Evolutionary conservation across 2,888 invertebrate species (phyloP), one percentile per base, ranked within the genome.

Genomic region (Drosophila gaucha): DNA sequence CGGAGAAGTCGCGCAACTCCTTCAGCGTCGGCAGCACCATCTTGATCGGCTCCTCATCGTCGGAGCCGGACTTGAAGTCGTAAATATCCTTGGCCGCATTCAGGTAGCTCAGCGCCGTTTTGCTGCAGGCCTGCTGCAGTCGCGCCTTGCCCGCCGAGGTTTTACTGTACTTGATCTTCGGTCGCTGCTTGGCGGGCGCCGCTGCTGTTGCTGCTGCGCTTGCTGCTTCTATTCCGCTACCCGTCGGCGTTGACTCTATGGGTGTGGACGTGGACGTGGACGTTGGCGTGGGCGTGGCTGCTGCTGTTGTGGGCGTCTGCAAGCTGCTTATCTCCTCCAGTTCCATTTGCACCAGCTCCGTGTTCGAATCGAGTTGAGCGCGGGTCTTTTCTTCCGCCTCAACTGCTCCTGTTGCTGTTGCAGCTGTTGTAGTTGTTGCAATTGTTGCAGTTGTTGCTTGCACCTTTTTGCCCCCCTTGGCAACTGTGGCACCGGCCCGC

Each of bases 41-140:
- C 75, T 91, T 91, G 12, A 91, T 91, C 5, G 91, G 91, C 16
- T 91, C 91, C 44, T 91, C 91, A 57, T 91, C 91, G 50, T 91
- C 91, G 0, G 92, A 91, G 0, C 92, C 92, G 0, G 91, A 91
- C 54, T 91, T 91, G 36, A 91, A 91, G 54, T 92, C 91, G 14
- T 91, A 91, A 5, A 91, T 80, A 57, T 91, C 91, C 67, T 90
- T 88, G 50, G 77, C 66, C 3, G 70, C 73, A 33, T 54, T 62
- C 43, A 59, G 43, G 10, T 44, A 31, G 28, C 33, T 60, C 6
- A 63, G 47, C 18, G 70, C 28, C 2, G 56, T 49, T 14, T 63
- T 47, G 33, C 62, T 60, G 68, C 67, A 67, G 58, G 43, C 49
- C 57, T 72, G 68, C 67, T 75, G 85, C 67, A 85, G 35, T 3